Evolutionary conservation across 2,113 vertebrate genomes (phyloP).

Genomic region (Rhynchomys soricoides): DNA sequence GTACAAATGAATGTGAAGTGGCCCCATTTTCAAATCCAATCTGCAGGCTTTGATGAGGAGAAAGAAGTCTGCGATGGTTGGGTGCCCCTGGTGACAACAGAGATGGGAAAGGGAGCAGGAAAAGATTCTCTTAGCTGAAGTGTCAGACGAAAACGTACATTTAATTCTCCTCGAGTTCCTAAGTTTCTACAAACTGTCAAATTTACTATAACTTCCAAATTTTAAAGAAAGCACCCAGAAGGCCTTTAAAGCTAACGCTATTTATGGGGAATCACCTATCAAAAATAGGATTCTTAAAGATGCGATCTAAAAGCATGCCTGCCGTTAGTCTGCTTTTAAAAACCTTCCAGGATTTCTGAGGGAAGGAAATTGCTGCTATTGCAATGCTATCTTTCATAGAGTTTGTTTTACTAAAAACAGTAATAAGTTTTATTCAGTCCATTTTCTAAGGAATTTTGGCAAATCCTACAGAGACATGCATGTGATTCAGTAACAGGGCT

Average conservation of each 20-base stretch:
- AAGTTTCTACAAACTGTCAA: slow-evolving; percentile 29
- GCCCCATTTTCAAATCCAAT: slow-evolving; percentile 12
- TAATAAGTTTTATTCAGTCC: slow-evolving; percentile 53
- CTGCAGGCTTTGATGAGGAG: not conserved
- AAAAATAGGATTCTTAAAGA: slow-evolving; percentile 60
- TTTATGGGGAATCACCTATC: slow-evolving; percentile 61
- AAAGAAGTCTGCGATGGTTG: not conserved
- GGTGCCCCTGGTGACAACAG: not conserved
- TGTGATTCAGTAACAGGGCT: slow-evolving; percentile 58
- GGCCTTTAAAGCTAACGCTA: slow-evolving; percentile 34
- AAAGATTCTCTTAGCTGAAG: not conserved
- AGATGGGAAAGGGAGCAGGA: not conserved
- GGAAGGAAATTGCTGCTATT: slow-evolving; percentile 71
- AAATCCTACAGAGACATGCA: slow-evolving; percentile 63
- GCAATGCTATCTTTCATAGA: slow-evolving; percentile 71
- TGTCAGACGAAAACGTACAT: slow-evolving; percentile 9
- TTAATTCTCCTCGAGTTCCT: not conserved
- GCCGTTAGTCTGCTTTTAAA: slow-evolving; percentile 65
- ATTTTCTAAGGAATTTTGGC: slow-evolving; percentile 68
- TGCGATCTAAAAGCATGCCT: slow-evolving; percentile 20
- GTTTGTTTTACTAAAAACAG: slow-evolving; percentile 55
- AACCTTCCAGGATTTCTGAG: slow-evolving; percentile 68
- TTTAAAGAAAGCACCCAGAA: slow-evolving; percentile 51
- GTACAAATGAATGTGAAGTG: not conserved
- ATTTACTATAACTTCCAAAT: not conserved